phyloP scores from a whole-genome alignment of 2,888 invertebrate species.

The Pyrgus malvae region DNA sequence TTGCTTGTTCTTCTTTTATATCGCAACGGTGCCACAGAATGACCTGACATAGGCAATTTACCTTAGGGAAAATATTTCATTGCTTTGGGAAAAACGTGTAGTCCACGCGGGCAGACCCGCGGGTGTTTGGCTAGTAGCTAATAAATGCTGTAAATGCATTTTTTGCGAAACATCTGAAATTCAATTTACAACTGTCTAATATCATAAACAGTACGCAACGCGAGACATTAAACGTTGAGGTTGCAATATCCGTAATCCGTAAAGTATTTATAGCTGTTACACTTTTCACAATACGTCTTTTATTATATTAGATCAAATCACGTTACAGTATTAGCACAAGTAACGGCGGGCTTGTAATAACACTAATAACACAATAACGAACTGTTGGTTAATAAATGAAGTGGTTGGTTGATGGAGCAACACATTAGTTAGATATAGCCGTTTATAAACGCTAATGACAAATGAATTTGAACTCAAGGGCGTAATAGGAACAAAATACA shows the following conservation, averaged over 20 bases:
- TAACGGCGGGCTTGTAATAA: slow-evolving; percentile 9
- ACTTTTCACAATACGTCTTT: slow-evolving; percentile 19
- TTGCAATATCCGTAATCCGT: slow-evolving; percentile 3
- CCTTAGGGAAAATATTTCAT: no score
- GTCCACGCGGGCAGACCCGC: no score
- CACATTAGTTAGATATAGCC: slow-evolving; percentile 38
- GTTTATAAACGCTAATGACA: slow-evolving; percentile 45
- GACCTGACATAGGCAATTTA: no score
- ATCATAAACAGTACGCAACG: background rate
- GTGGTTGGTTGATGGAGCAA: slow-evolving; percentile 45
- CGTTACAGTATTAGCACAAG: slow-evolving; percentile 18
- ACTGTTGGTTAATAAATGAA: slow-evolving; percentile 48
- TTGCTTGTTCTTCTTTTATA: no score
- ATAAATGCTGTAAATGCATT: no score
- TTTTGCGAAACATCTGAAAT: no score
- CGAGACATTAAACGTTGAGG: background rate
- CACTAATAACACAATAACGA: no score
- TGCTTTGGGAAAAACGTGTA: no score
- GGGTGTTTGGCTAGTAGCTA: no score
- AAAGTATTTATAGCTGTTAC: slow-evolving; percentile 9
- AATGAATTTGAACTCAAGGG: slow-evolving; percentile 36
- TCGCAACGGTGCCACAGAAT: no score
- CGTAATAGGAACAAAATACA: slow-evolving; percentile 6
- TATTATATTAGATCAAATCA: slow-evolving; percentile 17
- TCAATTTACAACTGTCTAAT: background rate